A percentile compares a stretch with the other conserved stretches of the same genome.
phyloP scores from a whole-genome alignment of 92 coral and sea anemone species.

The Palythoa caribaeorum region DNA sequence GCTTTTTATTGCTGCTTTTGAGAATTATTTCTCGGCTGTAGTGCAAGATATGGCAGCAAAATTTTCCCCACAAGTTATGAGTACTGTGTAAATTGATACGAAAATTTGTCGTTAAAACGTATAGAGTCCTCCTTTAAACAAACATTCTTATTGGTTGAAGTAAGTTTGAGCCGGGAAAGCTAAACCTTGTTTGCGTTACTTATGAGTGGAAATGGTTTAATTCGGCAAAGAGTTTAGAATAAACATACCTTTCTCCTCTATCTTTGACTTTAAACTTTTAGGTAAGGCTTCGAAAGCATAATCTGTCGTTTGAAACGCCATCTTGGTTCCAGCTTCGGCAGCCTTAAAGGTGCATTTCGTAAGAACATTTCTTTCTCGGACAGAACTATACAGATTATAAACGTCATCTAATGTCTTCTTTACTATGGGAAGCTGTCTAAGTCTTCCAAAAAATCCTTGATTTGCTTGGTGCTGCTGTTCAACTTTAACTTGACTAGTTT shows the following conservation, averaged over 20 bases:
- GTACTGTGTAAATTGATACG: no score
- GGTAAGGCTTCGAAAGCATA: slow-evolving; percentile 23
- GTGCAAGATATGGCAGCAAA: no score
- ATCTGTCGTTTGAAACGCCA: not conserved
- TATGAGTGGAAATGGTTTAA: no score
- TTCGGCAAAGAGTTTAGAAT: not conserved
- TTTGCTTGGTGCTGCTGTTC: not conserved
- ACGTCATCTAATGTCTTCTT: not conserved
- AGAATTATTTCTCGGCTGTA: no score
- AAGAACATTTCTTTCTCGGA: slow-evolving; percentile 13
- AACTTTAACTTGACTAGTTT: not conserved
- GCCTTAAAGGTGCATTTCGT: slow-evolving; percentile 22
- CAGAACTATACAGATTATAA: not conserved
- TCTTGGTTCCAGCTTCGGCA: slow-evolving; percentile 32
- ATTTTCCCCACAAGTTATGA: no score
- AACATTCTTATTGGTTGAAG: no score
- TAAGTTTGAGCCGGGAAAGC: no score
- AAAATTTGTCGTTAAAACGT: no score
- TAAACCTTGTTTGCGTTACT: no score
- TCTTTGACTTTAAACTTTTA: not conserved
- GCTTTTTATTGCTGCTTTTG: no score
- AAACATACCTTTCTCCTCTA: slow-evolving; percentile 22
- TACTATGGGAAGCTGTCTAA: slow-evolving; percentile 14
- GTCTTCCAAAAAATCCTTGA: not conserved
- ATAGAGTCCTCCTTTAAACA: no score